Evolutionary conservation across 2,797 vertebrate species (phyloP).

Genomic region (Tenualosa thibaudeaui): DNA sequence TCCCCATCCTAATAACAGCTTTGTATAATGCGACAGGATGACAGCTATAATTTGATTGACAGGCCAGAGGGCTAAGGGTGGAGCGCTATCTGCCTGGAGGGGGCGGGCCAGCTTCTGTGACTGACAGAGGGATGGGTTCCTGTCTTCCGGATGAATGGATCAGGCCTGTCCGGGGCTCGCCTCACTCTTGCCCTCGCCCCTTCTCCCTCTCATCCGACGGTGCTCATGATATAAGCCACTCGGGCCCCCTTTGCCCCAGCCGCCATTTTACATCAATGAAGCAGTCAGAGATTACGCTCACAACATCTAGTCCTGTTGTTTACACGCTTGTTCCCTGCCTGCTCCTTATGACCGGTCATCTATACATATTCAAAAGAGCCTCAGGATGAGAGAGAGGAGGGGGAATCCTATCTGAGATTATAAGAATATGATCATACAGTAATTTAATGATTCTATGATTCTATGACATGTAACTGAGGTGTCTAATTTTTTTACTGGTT

Average conservation of each 20-base stretch:
- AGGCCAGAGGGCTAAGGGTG: conserved; percentile 40
- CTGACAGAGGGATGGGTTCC: conserved; percentile 53
- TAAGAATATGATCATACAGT: neutral
- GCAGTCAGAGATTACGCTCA: conserved; percentile 4
- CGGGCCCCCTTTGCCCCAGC: neutral
- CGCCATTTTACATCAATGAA: conserved; percentile 22
- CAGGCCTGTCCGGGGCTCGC: conserved; percentile 44
- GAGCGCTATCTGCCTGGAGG: conserved; percentile 41
- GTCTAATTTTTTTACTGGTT: neutral
- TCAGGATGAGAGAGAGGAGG: neutral
- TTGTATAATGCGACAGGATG: conserved; percentile 6
- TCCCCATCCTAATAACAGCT: conserved; percentile 11
- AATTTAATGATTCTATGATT: too few relatives aligned
- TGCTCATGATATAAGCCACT: neutral
- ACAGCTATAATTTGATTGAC: conserved; percentile 32
- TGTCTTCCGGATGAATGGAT: conserved; percentile 56
- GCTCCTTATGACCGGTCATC: neutral
- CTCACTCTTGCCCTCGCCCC: neutral
- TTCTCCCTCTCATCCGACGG: conserved; percentile 15
- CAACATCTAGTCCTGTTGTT: neutral
- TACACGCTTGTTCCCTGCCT: conserved; percentile 14
- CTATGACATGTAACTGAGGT: neutral
- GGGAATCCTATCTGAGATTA: neutral
- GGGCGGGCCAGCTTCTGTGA: conserved; percentile 41
- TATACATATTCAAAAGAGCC: conserved; percentile 15